phyloP scores from a whole-genome alignment of 2,888 invertebrate genomes.

The Caenorhabditis uteleia region DNA sequence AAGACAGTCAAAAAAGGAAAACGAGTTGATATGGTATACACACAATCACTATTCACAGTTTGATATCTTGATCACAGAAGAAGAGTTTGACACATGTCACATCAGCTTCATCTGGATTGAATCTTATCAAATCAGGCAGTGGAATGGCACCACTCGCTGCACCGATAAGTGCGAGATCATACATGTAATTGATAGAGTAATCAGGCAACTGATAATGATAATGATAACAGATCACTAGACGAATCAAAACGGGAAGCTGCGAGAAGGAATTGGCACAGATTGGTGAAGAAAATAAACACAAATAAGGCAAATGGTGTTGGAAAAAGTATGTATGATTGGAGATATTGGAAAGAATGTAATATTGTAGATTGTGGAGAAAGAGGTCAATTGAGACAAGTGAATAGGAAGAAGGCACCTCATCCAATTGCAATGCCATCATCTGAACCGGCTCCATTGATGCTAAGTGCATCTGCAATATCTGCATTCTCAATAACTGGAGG shows the following conservation, averaged over 20 bases:
- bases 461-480: constrained; percentile 41
- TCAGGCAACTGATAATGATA: background rate
- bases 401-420: constrained; percentile 7
- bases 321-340: constrained; percentile 1
- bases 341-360: background rate
- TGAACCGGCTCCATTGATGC: constrained; percentile 40
- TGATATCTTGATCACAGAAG: too few species aligned
- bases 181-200: constrained; percentile 11
- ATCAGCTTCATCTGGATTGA: constrained; percentile 23
- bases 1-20: constrained; percentile 10
- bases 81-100: constrained; percentile 18
- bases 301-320: constrained; percentile 7
- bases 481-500: constrained; percentile 38
- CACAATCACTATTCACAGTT: too few species aligned
- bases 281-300: constrained; percentile 40
- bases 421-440: constrained; percentile 16
- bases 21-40: background rate
- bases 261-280: constrained; percentile 54
- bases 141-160: constrained; percentile 34
- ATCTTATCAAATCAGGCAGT: constrained; percentile 15
- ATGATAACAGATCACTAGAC: constrained; percentile 25
- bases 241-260: constrained; percentile 31
- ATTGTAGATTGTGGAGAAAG: constrained; percentile 18
- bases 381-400: constrained; percentile 22
- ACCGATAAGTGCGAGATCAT: constrained; percentile 36